phyloP scores from a whole-genome alignment of 1,140 invertebrate genomes.

The Probaryconus sp. region DNA sequence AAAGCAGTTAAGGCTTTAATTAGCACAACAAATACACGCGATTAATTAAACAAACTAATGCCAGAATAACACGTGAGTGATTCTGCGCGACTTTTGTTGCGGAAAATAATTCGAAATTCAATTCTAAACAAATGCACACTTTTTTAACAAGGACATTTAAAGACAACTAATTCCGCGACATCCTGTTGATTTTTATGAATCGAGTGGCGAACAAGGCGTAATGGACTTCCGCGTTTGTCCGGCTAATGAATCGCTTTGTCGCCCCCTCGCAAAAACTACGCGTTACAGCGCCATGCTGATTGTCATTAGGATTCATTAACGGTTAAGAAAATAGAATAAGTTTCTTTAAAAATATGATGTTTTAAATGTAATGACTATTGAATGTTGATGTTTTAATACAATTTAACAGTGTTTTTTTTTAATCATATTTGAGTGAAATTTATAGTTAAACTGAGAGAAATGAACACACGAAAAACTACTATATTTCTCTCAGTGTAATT shows the following conservation, averaged over 20 bases:
- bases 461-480: too few relatives aligned
- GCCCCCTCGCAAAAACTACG: constrained; percentile 61
- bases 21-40: constrained; percentile 42
- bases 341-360: background rate
- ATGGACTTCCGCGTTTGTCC: constrained; percentile 76
- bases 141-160: constrained; percentile 3
- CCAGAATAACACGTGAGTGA: constrained; percentile 43
- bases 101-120: constrained; percentile 39
- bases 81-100: constrained; percentile 30
- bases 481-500: too few relatives aligned
- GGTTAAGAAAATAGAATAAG: constrained; percentile 26
- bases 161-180: constrained; percentile 18
- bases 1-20: constrained; percentile 51
- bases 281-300: constrained; percentile 48
- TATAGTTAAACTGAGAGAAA: too few relatives aligned
- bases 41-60: constrained; percentile 58
- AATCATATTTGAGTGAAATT: too few relatives aligned
- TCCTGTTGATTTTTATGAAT: constrained; percentile 44
- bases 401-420: too few relatives aligned
- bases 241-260: constrained; percentile 77
- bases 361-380: background rate
- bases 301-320: constrained; percentile 63
- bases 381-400: too few relatives aligned
- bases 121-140: constrained; percentile 14
- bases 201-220: constrained; percentile 48